phyloP scores from a whole-genome alignment of 2,797 vertebrate species.

The Periparus ater region DNA sequence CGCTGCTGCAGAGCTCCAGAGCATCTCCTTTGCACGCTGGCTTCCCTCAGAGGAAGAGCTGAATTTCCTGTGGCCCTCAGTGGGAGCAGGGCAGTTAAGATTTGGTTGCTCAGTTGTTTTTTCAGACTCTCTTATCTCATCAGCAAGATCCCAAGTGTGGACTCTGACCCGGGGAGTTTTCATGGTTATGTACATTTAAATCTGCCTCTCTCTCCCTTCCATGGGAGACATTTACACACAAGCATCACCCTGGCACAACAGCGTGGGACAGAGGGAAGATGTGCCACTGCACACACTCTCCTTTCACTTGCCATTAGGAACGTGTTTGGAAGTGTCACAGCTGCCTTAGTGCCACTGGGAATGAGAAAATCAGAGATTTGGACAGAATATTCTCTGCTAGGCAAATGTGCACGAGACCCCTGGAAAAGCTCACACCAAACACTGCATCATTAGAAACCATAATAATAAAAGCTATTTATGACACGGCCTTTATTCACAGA shows the following conservation, averaged over 20 bases:
- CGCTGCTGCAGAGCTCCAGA: neutral
- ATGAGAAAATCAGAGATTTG: neutral
- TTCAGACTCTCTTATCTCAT: neutral
- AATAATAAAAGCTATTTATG: conserved; percentile 41
- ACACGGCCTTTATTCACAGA: conserved; percentile 43
- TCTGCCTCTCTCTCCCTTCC: neutral
- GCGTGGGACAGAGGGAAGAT: neutral
- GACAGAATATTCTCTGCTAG: neutral
- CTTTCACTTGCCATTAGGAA: neutral
- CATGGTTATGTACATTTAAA: neutral
- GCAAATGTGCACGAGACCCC: conserved; percentile 26
- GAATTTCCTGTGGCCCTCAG: neutral
- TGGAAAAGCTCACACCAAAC: conserved; percentile 49
- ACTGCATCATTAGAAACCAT: conserved; percentile 36
- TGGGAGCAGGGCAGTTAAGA: neutral
- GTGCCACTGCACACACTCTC: neutral
- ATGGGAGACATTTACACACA: neutral
- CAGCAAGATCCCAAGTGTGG: neutral
- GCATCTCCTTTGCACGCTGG: neutral
- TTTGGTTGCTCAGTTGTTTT: neutral
- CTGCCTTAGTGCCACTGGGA: conserved; percentile 3
- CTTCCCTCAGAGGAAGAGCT: neutral
- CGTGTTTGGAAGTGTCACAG: neutral
- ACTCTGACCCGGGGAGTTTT: neutral
- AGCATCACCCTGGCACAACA: neutral